Conservation (phyloP, 2,113 vertebrate genomes). For the human region GRCh38 chr16:63651501-63652000, state of each 20-base stretch:
- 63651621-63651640: background rate
- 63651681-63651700: background rate
- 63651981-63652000: background rate
- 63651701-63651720: background rate
- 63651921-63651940: background rate
- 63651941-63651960: background rate
- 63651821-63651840: too few relatives aligned
- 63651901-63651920: background rate
- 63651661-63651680: background rate
- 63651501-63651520: background rate
- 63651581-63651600: background rate
- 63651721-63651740: background rate
- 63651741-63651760: background rate
- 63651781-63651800: background rate
- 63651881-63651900: background rate
- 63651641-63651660: background rate
- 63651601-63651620: background rate
- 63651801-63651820: background rate
- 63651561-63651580: background rate
- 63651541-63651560: background rate
- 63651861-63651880: background rate
- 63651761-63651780: background rate
- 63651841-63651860: background rate
- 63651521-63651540: background rate
- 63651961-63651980: background rate